These are phyloP conservation scores for Xiphophorus couchianus DNA, from an alignment of 2,113 vertebrate genomes.

Conservation along the genomic window DNA sequence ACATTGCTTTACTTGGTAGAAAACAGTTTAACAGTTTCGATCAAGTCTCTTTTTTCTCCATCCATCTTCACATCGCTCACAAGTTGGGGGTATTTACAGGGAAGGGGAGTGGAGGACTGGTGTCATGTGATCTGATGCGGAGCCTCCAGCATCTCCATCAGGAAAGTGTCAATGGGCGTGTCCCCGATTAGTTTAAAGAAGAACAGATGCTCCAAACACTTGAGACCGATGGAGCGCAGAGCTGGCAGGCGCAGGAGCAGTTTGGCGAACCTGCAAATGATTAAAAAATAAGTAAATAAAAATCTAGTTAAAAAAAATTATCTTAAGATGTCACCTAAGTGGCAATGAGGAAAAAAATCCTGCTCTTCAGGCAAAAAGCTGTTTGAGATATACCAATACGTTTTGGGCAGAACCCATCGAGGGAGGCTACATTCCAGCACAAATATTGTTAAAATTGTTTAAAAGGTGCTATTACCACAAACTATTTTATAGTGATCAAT, in stretches of 20 bases:
- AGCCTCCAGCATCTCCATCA: constrained; percentile 98
- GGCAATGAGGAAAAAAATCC: too few species aligned
- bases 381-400: too few species aligned
- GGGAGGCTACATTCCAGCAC: too few species aligned
- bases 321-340: not conserved
- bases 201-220: constrained; percentile 96
- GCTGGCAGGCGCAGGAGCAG: constrained; percentile 91
- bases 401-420: too few species aligned
- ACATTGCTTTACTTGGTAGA: constrained; percentile 69
- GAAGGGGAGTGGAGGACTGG: constrained; percentile 37
- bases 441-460: too few species aligned
- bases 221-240: constrained; percentile 92
- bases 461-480: too few species aligned
- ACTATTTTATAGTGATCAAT: too few species aligned
- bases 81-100: constrained; percentile 76
- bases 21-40: constrained; percentile 75
- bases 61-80: constrained; percentile 67
- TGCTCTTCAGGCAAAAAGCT: too few species aligned
- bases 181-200: constrained; percentile 98
- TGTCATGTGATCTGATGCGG: constrained; percentile 94
- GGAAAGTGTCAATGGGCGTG: constrained; percentile 96
- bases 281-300: not conserved
- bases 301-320: not conserved
- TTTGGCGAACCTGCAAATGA: constrained; percentile 89
- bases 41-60: constrained; percentile 57